These are phyloP conservation scores for Nemoura dubitans DNA, from an alignment of 2,888 invertebrate genomes.

Conservation along the genomic window DNA sequence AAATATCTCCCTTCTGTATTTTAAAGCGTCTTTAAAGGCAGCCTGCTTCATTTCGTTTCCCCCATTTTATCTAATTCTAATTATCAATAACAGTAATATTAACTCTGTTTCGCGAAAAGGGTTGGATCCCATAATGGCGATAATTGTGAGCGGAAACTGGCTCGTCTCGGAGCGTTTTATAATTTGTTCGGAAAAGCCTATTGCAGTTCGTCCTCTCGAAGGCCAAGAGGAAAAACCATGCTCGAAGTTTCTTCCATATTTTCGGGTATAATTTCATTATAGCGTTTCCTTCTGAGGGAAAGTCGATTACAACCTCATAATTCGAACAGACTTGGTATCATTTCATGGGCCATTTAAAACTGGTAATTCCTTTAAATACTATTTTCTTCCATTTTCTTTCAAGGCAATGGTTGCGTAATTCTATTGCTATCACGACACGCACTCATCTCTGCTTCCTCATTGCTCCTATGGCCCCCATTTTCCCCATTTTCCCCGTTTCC, in stretches of 20 bases:
- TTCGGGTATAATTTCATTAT: slow-evolving; percentile 35
- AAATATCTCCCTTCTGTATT: slow-evolving; percentile 28
- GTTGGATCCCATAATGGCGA: background rate
- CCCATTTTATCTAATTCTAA: slow-evolving; percentile 5
- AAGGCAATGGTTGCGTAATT: slow-evolving; percentile 23
- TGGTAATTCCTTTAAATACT: slow-evolving; percentile 34
- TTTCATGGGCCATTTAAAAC: slow-evolving; percentile 40
- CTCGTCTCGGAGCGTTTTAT: background rate
- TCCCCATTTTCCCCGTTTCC: background rate
- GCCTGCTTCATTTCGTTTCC: background rate
- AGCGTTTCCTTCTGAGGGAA: slow-evolving; percentile 37
- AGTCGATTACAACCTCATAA: slow-evolving; percentile 45
- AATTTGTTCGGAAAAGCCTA: background rate
- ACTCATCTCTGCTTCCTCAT: background rate
- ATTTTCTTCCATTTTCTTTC: slow-evolving; percentile 21
- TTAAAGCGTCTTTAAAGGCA: background rate
- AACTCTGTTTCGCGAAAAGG: background rate
- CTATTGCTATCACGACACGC: background rate
- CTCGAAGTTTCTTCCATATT: slow-evolving; percentile 2
- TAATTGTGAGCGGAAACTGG: background rate
- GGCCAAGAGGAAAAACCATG: background rate
- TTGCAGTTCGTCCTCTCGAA: background rate
- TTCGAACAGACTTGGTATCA: slow-evolving; percentile 38
- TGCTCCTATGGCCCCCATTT: background rate
- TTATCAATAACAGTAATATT: background rate